Evolutionary conservation across 1,140 invertebrate genomes (phyloP), one percentile per base, ranked within the genome.

Genomic region (Apocrypta bakeri): DNA sequence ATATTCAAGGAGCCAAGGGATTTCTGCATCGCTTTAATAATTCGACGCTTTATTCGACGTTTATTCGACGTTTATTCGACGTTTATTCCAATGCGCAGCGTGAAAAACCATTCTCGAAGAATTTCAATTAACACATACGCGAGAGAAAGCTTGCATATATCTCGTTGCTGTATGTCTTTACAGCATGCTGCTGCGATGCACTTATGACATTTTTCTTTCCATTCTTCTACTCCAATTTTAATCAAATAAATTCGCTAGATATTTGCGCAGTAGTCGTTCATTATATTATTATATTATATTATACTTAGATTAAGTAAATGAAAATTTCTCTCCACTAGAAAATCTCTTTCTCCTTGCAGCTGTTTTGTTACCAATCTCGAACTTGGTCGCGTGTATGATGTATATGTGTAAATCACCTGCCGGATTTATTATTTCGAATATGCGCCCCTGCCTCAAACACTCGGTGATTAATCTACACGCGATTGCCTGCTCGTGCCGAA

Each of bases 171-270:
- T n/a, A n/a, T n/a, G n/a, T n/a, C n/a, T 48, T 48, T 48, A 48
- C 42, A 48, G 12, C 42, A n/a, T 37, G 17, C 48, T 7, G 48
- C 72, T 21, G 24, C 56, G 3, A 24, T 56, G 61, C 14, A 24
- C 14, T 76, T 63, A 7, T 31, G 42, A 75, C 21, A 75, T 75
- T 76, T 21, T 2, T 56, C 27, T 21, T 75, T 14, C n/a, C n/a
- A n/a, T n/a, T 33, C 17, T 6, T 3, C 17, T 21, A 0, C 7
- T 6, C 33, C 37, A 48, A 66, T 4, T 56, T 79, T 79, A 79
- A 69, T 56, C 21, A 40, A 31, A 48, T 40, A 72, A 61, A 79
- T 79, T 71, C 78, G 68, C 61, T 33, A 79, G 71, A 79, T 61
- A 72, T 69, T 79, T 69, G 68, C 42, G 24, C 63, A 17, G 68